Evolutionary conservation across 2,888 invertebrate genomes (phyloP), one percentile per base, ranked within the genome.

Genomic region (Drosophila subquinaria): DNA sequence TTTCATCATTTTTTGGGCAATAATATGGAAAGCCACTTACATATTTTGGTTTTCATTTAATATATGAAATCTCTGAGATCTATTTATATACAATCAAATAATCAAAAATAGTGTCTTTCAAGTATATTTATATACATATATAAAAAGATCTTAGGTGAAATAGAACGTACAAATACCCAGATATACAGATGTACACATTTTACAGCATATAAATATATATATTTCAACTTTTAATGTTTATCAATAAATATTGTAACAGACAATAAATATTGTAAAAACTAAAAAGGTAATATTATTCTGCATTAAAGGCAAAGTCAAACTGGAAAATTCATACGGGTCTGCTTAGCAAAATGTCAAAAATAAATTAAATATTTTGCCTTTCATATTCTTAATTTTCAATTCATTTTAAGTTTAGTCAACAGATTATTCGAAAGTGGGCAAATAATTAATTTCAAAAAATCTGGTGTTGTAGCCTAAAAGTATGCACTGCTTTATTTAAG

Each of bases 401-500:
- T 1, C 11, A 43, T 4, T 20, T 43, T 2, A 4, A 17, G 4
- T 4, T 17, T 10, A 10, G 9, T 43, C 0, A 43, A 2, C 3
- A 10, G 1, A 42, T 6, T 27, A 27, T 2, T 15, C 5, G 17
- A 17, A 17, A 17, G 17, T 17, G 17, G 15, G 17, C 42, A 20
- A 43, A 43, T n/a, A 17, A 42, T 9, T 0, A 2, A 23, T 36
- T 35, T 35, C 11, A 35, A 35, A 11, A 36, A n/a, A n/a, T n/a
- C n/a, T n/a, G n/a, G n/a, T n/a, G 4, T 3, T 11, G 23, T 42
- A 23, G 51, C 43, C 52, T 35, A 52, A 52, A 36, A 52, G 52
- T 61, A 52, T 27, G 61, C 52, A n/a, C 1, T 30, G 33, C 10
- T 42, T 42, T 15, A 20, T 27, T n/a, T 13, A n/a, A 11, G 1